Base-by-base conservation (phyloP, 2,888 invertebrate genomes). In the Euplexia lucipara region DNA sequence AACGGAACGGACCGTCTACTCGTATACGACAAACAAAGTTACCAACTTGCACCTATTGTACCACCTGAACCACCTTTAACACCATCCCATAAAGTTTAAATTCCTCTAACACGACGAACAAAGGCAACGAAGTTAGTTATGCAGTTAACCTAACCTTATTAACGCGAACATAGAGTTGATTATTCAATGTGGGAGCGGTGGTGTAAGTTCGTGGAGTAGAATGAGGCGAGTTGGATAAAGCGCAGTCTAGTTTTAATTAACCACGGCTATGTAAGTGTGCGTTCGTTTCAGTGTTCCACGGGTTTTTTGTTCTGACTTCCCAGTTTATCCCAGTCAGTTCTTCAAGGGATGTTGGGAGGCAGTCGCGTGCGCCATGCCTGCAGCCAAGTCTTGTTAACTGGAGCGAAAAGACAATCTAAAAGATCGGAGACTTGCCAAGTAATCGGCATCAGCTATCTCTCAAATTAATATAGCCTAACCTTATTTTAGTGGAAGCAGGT, bases 221-320 rank as follows among this genome's bases (percentile, higher is more conserved):
- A 64, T 60, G 69, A 58, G 48, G 58, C 37, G 53, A 67, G 77
- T 73, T 70, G 67, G 60, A 68, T 75, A 79, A 59, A 65, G 53
- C 59, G 34, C 30, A 64, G 65, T 64, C 66, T 73, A 70, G 81
- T 80, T 80, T 80, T 81, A 80, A 80, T 81, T 81, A 80, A 71
- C 78, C 68, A 37, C 59, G 57, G 64, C 70, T 59, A 41, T 71
- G 65, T 56, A 75, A 70, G 70, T 59, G 69, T 22, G 45, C 30
- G 45, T 60, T 64, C 58, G 61, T 56, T 67, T 51, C 61, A 16
- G 47, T 61, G 74, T 74, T 69, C 57, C 20, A 42, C 20, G 47
- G n/a, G 49, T 61, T 79, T 78, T 78, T 77, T 75, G 62, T 77
- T 77, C 60, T 1, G 14, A 53, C 48, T 81, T 66, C 35, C 9